phyloP scores from a whole-genome alignment of 2,797 vertebrate genomes.

The Manis crassicaudata region DNA sequence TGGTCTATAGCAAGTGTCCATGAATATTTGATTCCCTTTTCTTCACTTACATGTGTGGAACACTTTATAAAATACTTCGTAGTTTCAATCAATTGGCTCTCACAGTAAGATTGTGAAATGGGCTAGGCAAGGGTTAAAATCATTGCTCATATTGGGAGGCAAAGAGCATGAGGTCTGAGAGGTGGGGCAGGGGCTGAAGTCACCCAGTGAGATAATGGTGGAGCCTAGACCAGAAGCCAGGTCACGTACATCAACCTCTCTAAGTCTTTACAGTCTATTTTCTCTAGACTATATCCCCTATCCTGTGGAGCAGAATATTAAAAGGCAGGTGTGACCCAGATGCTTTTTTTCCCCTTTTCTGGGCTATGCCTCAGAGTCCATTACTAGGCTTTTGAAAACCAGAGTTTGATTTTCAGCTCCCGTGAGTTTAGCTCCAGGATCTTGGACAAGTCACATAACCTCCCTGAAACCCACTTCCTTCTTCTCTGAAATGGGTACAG shows the following conservation, averaged over 20 bases:
- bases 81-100: neutral
- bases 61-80: neutral
- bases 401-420: neutral
- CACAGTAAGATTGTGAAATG: neutral
- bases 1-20: neutral
- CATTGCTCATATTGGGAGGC: neutral
- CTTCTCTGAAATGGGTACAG: neutral
- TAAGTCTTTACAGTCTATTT: neutral
- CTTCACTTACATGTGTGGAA: neutral
- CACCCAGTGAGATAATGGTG: neutral
- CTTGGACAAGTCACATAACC: neutral
- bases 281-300: neutral
- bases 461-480: neutral
- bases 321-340: neutral
- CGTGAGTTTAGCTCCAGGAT: neutral
- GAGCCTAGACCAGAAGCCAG: neutral
- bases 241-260: neutral
- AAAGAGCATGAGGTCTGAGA: neutral
- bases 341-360: neutral
- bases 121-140: neutral
- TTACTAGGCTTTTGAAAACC: neutral
- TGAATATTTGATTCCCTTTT: neutral
- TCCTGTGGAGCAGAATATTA: neutral
- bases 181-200: neutral
- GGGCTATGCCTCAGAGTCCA: neutral